Evolutionary conservation across 2,113 vertebrate species (phyloP), one percentile per base, ranked within the genome.

Genomic region (Oceanodroma tethys): DNA sequence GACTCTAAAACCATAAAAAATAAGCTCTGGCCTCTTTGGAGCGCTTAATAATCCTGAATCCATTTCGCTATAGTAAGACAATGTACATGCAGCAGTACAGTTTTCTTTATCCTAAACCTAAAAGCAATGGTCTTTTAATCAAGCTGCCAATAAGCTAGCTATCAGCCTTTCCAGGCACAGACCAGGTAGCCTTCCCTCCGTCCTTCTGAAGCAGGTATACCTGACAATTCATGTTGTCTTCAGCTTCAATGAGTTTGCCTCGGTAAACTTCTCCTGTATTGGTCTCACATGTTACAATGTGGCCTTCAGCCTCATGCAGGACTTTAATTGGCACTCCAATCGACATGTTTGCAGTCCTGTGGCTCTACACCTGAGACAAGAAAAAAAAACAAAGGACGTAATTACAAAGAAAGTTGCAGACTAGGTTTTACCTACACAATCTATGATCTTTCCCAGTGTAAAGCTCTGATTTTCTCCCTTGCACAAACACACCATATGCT

Each of bases 211-310:
- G n/a, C 32, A n/a, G 18, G 4, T 14, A 7, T 95, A 99, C 99
- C 99, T 99, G 99, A 93, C 99, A 99, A 94, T 99, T 99, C 99
- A 99, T 99, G 98, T 99, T 99, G 97, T 99, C 99, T 82, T 99
- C 99, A 0, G 99, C 99, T 94, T 99, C 99, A 1, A 99, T 99
- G 19, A 99, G 98, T 84, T 99, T 99, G 45, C 99, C 99, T 25
- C 99, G 97, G 84, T 99, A 99, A 19, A 99, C 99, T 58, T 99
- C 99, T 2, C 99, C 99, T 0, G 99, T 99, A 83, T 99, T 99
- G 32, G 99, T 99, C 96, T 99, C 99, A 12, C 99, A 99, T 0
- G 99, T 99, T 52, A 99, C 99, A 2, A 99, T 99, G 96, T 99
- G 99, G 29, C 99, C 99, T 95, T 99, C 99, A 0, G 99, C 99